These are phyloP conservation scores for Linepithema humile DNA, from an alignment of 1,140 invertebrate genomes.

Conservation along the genomic window DNA sequence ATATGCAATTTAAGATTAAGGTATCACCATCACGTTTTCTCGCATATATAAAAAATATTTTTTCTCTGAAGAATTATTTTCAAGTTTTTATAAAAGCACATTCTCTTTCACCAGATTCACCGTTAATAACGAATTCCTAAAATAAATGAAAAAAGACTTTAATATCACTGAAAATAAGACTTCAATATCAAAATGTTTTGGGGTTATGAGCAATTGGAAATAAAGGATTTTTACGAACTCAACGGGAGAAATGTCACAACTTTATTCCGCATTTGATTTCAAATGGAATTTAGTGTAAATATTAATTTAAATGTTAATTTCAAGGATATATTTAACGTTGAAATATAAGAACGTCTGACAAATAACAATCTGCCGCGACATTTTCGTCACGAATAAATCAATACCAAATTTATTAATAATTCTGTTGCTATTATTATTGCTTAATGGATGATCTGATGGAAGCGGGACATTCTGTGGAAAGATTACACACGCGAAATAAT, in stretches of 20 bases:
- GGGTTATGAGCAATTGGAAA: background rate
- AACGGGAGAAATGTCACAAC: background rate
- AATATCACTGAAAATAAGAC: no score
- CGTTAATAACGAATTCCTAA: background rate
- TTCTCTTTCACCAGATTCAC: background rate
- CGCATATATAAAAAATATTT: no score
- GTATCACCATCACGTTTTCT: no score
- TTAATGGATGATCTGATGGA: constrained; percentile 22
- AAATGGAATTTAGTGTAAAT: background rate
- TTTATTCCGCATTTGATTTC: background rate
- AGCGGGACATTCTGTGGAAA: background rate
- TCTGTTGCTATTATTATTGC: constrained; percentile 3
- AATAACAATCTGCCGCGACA: background rate
- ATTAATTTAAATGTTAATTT: background rate
- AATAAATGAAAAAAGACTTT: background rate
- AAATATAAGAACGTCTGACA: background rate
- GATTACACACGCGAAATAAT: background rate
- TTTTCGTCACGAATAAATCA: background rate
- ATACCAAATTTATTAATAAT: background rate
- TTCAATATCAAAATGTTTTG: background rate
- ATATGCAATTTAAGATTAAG: no score
- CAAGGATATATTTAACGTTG: background rate
- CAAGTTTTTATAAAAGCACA: background rate
- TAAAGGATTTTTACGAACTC: background rate
- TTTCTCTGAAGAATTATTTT: background rate